Conservation (phyloP, 2,888 invertebrate genomes). For the Yponomeuta malinellus region DNA sequence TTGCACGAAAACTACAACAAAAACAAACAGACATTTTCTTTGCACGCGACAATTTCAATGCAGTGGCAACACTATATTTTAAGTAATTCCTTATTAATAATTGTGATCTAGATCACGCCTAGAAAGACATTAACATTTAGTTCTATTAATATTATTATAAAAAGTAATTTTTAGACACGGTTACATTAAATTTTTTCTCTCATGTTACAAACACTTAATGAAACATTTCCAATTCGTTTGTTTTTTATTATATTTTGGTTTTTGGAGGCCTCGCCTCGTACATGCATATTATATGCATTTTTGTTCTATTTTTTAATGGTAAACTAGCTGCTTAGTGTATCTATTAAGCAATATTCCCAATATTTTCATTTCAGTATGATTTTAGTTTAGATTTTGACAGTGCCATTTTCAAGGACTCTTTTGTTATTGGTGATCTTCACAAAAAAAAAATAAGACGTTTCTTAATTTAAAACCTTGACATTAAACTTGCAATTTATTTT, state of each 20-base stretch:
- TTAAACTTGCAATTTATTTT: constrained; percentile 19
- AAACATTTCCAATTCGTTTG: constrained; percentile 54
- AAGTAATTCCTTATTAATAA: constrained; percentile 61
- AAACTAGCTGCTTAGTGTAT: constrained; percentile 51
- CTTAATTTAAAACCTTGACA: constrained; percentile 9
- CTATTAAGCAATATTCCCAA: constrained; percentile 66
- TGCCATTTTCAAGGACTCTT: constrained; percentile 52
- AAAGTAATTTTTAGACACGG: constrained; percentile 54
- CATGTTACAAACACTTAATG: constrained; percentile 41
- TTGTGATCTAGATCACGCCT: constrained; percentile 69
- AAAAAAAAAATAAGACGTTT: constrained; percentile 15
- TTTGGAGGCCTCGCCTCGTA: constrained; percentile 38
- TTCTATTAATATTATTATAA: constrained; percentile 29
- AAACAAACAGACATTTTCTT: constrained; percentile 12
- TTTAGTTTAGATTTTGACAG: constrained; percentile 25
- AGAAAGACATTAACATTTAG: constrained; percentile 75
- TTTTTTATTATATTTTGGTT: constrained; percentile 33
- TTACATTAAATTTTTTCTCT: constrained; percentile 36
- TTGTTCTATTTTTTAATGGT: constrained; percentile 28
- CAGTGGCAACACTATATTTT: constrained; percentile 45
- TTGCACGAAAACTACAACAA: constrained; percentile 23
- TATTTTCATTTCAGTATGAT: constrained; percentile 46
- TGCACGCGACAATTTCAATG: constrained; percentile 14
- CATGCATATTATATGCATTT: constrained; percentile 51
- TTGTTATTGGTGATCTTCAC: constrained; percentile 22